Evolutionary conservation across 2,888 invertebrate genomes (phyloP).

Genomic region (Endotricha flammealis): DNA sequence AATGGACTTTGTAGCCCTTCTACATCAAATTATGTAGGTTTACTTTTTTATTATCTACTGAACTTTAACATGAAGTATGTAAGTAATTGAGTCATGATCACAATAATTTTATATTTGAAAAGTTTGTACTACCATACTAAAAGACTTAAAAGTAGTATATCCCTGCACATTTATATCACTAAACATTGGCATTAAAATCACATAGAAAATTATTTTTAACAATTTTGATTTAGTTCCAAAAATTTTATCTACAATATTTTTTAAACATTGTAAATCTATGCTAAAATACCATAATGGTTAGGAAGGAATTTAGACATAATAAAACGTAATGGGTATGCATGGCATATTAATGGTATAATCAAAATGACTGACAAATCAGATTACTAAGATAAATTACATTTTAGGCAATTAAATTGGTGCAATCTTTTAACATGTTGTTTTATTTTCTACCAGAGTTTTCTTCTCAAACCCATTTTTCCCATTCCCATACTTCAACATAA

Average conservation of each 20-base stretch:
- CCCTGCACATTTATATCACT: neutral
- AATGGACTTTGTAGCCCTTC: too few relatives aligned
- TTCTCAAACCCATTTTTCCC: too few relatives aligned
- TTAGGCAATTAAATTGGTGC: constrained; percentile 36
- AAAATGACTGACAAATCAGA: neutral
- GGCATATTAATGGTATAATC: neutral
- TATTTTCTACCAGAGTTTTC: constrained; percentile 6
- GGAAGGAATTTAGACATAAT: neutral
- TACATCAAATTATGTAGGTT: too few relatives aligned
- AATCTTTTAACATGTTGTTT: constrained; percentile 21
- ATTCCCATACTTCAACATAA: too few relatives aligned
- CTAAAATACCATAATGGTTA: neutral
- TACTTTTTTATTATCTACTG: too few relatives aligned
- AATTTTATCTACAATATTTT: neutral
- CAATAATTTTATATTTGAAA: neutral
- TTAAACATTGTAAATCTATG: neutral
- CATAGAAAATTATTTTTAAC: constrained; percentile 1
- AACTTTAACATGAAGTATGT: too few relatives aligned
- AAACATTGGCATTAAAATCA: constrained; percentile 1
- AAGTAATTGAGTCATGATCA: too few relatives aligned
- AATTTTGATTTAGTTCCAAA: neutral
- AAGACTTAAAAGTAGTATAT: neutral
- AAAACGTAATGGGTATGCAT: neutral
- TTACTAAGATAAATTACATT: neutral
- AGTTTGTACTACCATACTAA: neutral